Percentiles rank a stretch among this genome's conserved stretches.
Evolutionary conservation across 2,113 vertebrate genomes (phyloP).

Genomic region (Arvicanthis niloticus): DNA sequence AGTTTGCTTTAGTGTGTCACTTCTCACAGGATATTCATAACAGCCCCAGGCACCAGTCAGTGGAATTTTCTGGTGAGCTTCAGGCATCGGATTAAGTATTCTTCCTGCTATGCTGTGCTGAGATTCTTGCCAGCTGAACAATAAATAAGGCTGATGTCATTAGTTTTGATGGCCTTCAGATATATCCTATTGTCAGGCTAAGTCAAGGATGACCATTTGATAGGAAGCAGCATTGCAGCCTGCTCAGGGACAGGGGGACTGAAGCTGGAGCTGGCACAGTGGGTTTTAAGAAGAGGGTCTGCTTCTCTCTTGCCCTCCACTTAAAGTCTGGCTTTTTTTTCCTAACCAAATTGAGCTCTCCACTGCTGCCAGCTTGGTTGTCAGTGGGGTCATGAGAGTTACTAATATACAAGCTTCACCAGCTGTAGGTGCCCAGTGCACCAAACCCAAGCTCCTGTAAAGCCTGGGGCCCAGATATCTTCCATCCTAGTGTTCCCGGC

Average conservation of each 20-base stretch:
- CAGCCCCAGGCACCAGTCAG: neutral
- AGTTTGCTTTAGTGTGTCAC: neutral
- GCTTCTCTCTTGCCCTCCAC: neutral
- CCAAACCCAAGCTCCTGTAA: neutral
- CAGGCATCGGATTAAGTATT: neutral
- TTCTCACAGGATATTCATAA: neutral
- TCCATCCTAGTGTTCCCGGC: neutral
- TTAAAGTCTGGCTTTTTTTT: neutral
- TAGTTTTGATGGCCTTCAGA: constrained; percentile 32
- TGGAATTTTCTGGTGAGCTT: neutral
- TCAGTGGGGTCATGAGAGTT: neutral
- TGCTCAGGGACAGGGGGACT: neutral
- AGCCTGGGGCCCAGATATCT: neutral
- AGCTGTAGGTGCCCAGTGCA: neutral
- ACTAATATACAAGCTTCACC: neutral
- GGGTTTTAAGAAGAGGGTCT: neutral
- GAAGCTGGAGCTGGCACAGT: neutral
- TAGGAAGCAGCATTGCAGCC: neutral
- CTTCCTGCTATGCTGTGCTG: neutral
- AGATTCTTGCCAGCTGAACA: neutral
- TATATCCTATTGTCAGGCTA: neutral
- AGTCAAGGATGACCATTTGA: constrained; percentile 37
- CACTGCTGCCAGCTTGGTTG: accelerated
- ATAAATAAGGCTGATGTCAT: neutral
- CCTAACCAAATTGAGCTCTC: neutral